These are phyloP conservation scores for Actinia tenebrosa DNA, from an alignment of 64 coral and sea anemone genomes.

Conservation along the genomic window DNA sequence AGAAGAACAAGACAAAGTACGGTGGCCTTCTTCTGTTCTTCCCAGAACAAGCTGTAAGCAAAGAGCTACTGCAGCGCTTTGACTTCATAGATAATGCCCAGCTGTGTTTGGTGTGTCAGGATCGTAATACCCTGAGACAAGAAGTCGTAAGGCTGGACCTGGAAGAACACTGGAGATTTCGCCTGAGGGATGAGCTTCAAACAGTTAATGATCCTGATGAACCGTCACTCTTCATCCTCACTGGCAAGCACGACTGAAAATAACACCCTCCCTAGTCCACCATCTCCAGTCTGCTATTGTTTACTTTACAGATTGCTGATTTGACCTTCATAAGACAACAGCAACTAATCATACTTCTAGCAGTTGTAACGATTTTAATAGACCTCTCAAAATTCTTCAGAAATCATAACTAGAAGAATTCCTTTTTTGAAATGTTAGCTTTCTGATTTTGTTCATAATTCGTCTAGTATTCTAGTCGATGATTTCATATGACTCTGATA, in stretches of 20 bases:
- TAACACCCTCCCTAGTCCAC: neutral
- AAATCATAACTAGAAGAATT: too few species aligned
- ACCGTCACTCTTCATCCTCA: slow-evolving; percentile 72
- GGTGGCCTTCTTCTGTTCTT: slow-evolving; percentile 83
- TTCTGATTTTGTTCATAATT: too few species aligned
- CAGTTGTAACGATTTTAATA: too few species aligned
- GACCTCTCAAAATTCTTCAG: too few species aligned
- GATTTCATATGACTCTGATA: too few species aligned
- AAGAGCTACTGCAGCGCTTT: slow-evolving; percentile 66
- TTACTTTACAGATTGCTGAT: too few species aligned
- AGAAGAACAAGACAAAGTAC: slow-evolving; percentile 60
- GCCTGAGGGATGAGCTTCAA: slow-evolving; percentile 89
- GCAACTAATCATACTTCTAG: too few species aligned
- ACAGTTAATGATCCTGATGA: slow-evolving; percentile 87
- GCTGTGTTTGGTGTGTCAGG: slow-evolving; percentile 86
- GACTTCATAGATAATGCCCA: slow-evolving; percentile 79
- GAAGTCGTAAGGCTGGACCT: slow-evolving; percentile 90
- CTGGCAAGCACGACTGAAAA: slow-evolving; percentile 69
- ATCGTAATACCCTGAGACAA: slow-evolving; percentile 90
- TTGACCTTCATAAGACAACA: too few species aligned
- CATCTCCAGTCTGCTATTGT: neutral
- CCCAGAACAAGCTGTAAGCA: slow-evolving; percentile 58
- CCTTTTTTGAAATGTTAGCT: too few species aligned
- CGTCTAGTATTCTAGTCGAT: too few species aligned
- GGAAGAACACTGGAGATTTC: slow-evolving; percentile 94